Conservation (phyloP, 2,888 invertebrate genomes). For the Autographa gamma region DNA sequence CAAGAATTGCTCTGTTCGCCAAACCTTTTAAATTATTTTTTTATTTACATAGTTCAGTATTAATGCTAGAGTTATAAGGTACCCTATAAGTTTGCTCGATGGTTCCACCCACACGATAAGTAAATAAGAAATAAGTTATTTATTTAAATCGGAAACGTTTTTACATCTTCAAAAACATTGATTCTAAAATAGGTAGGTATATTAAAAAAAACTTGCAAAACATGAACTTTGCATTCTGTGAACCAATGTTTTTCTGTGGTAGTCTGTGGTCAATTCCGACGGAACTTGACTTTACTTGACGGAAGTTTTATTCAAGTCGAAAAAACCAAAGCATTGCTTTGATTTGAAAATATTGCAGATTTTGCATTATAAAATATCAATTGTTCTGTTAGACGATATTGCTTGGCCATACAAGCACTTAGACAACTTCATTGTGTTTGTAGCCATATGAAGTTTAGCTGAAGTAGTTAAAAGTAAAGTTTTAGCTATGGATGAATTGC, state of each 20-base stretch:
- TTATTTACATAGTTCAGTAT: too few relatives aligned
- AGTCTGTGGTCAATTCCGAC: background rate
- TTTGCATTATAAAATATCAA: background rate
- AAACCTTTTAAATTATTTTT: too few relatives aligned
- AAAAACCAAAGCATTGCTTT: background rate
- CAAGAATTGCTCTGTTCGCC: too few relatives aligned
- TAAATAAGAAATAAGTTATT: too few relatives aligned
- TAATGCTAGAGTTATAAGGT: too few relatives aligned
- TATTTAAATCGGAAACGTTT: too few relatives aligned
- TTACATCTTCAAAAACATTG: too few relatives aligned
- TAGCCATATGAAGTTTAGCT: background rate
- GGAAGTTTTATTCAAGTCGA: background rate
- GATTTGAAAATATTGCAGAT: background rate
- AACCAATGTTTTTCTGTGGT: background rate
- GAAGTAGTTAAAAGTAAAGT: conserved; percentile 51
- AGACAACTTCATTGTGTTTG: background rate
- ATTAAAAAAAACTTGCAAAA: too few relatives aligned
- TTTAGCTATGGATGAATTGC: conserved; percentile 75
- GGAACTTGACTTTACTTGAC: too few relatives aligned
- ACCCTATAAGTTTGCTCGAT: too few relatives aligned
- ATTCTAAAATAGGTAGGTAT: too few relatives aligned
- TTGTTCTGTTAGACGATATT: background rate
- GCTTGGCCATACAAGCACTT: background rate
- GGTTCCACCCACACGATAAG: too few relatives aligned
- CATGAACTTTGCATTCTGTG: background rate